A percentile compares a stretch with the other conserved stretches of the same genome.
phyloP scores from a whole-genome alignment of 2,888 invertebrate genomes.

The Chironomus tentans region DNA sequence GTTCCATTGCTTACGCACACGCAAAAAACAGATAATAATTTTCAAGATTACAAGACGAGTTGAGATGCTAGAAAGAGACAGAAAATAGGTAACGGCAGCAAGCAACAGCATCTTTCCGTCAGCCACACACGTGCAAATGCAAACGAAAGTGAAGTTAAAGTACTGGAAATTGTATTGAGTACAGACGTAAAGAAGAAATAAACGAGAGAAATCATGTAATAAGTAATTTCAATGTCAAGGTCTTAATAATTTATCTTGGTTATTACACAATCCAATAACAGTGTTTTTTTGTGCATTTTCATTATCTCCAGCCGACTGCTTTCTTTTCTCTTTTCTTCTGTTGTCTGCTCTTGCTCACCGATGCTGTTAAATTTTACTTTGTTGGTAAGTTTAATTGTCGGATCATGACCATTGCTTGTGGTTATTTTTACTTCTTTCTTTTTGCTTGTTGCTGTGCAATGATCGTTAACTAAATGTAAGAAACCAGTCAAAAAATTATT shows the following conservation, averaged over 20 bases:
- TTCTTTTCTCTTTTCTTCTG: neutral
- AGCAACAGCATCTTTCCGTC: neutral
- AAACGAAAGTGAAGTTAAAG: slow-evolving; percentile 12
- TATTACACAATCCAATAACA: slow-evolving; percentile 5
- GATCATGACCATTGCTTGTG: neutral
- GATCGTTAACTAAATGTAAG: too few species aligned
- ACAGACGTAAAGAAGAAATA: neutral
- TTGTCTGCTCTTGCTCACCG: neutral
- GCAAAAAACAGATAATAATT: too few species aligned
- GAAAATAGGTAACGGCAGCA: neutral
- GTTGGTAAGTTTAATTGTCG: neutral
- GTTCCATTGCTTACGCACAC: too few species aligned
- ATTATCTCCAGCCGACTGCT: neutral
- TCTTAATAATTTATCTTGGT: neutral
- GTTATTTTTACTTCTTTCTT: too few species aligned
- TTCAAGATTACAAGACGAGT: too few species aligned
- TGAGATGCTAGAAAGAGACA: too few species aligned
- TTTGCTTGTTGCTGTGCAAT: too few species aligned
- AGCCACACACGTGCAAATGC: neutral
- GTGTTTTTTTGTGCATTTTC: neutral
- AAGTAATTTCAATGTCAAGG: slow-evolving; percentile 22
- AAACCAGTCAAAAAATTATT: too few species aligned
- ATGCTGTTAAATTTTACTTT: neutral
- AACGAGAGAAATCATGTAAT: neutral
- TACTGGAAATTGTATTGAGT: neutral